Evolutionary conservation across 2,113 vertebrate species (phyloP), one percentile per base, ranked within the genome.

Genomic region (Caranx melampygus): DNA sequence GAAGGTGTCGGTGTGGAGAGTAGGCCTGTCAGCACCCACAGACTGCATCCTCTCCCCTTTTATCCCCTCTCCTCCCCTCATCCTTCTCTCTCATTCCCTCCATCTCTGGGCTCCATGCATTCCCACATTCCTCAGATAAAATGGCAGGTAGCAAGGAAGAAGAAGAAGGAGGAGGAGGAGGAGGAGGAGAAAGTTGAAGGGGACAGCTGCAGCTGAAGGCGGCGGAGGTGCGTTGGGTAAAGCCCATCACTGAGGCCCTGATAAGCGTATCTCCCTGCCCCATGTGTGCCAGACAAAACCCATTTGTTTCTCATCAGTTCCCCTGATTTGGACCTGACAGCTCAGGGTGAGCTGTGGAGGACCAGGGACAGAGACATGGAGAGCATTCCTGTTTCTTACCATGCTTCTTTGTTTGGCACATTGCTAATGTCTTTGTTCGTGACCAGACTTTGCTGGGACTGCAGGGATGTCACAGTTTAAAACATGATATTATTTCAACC

Each of bases 81-180:
- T 69, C 79, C 65, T 55, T 60, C 49, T 47, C 42, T 68, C 63
- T 58, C 63, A 26, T 11, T 34, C 51, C 61, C 57, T 71, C 75
- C 65, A 51, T 74, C 64, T 60, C 45, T 20, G 20, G 34, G 15
- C 78, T 78, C 61, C 58, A 79, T 70, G 80, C 82, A 88, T 92
- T 92, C 90, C 92, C 82, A 79, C 86, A 93, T 94, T 92, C 91
- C 88, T 85, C 76, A 90, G 94, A 93, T 93, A 94, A 93, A 89
- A 69, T n/a, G 40, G 49, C 75, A 86, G 87, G 87, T 87, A 83
- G 55, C 12, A 62, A 65, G 52, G 26, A 26, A 26, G 26, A 26
- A 26, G 26, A n/a, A n/a, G n/a, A n/a, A n/a, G n/a, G n/a, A 42
- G 62, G 51, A 58, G 66, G 63, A 66, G 61, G 69, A 33, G 21